Percentiles rank a stretch among this genome's conserved stretches.
Evolutionary conservation across 2,888 invertebrate species (phyloP).

Genomic region (Balanococcus diminutus): DNA sequence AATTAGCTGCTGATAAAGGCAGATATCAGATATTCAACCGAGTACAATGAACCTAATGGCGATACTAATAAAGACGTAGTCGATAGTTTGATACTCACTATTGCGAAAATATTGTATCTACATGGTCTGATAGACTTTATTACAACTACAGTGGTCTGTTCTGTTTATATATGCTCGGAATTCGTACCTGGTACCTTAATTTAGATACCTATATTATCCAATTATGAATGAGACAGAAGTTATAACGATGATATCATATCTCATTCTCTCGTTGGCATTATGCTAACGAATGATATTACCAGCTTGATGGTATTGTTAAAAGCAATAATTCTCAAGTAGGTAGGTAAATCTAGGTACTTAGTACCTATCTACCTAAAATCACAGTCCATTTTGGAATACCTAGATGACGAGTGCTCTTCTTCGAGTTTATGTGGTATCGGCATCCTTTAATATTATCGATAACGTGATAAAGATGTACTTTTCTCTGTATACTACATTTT

Average conservation of each 20-base stretch:
- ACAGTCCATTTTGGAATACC: neutral
- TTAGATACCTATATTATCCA: conserved; percentile 8
- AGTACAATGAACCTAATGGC: neutral
- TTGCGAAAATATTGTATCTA: conserved; percentile 32
- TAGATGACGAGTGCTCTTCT: neutral
- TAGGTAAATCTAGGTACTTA: neutral
- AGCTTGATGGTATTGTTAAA: neutral
- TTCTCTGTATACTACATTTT: neutral
- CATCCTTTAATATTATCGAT: neutral
- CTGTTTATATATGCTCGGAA: neutral
- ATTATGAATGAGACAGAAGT: conserved; percentile 13
- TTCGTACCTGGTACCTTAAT: conserved; percentile 18
- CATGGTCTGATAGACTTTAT: conserved; percentile 5
- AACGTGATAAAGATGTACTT: neutral
- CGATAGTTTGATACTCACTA: conserved; percentile 23
- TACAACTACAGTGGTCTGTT: neutral
- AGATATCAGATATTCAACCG: neutral
- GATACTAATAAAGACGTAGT: neutral
- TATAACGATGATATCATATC: neutral
- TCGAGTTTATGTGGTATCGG: neutral
- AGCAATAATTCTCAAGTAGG: neutral
- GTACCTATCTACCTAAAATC: no score
- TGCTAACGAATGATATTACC: neutral
- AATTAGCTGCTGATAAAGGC: neutral
- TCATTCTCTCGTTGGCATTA: neutral